phyloP scores from a whole-genome alignment of 2,797 vertebrate species.

The Liasis olivaceus region DNA sequence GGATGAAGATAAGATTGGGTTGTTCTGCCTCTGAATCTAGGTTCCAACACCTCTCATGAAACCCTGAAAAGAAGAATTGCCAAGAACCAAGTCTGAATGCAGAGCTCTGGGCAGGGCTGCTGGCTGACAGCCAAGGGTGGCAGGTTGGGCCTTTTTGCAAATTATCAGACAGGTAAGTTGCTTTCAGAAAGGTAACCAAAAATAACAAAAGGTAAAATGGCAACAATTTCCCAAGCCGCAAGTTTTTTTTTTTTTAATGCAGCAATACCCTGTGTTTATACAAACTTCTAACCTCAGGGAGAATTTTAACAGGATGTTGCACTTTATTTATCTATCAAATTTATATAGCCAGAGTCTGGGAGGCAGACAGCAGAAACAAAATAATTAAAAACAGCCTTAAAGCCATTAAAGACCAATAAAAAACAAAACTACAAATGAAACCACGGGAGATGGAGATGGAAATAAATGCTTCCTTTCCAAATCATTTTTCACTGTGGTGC shows the following conservation, averaged over 20 bases:
- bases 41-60: background rate
- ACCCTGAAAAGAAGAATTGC: background rate
- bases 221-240: background rate
- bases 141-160: background rate
- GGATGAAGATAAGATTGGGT: background rate
- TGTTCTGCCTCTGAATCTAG: background rate
- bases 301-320: background rate
- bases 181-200: background rate
- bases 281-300: background rate
- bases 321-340: background rate
- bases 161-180: background rate
- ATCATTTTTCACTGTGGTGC: background rate
- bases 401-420: background rate
- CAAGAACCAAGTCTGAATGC: background rate
- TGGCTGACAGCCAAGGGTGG: background rate
- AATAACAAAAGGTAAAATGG: constrained; percentile 1
- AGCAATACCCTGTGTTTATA: background rate
- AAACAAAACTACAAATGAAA: background rate
- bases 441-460: background rate
- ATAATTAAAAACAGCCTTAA: background rate
- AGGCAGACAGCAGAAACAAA: background rate
- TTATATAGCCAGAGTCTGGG: background rate
- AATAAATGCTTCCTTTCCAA: background rate
- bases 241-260: background rate
- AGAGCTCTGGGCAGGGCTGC: background rate